A percentile compares a stretch with the other conserved stretches of the same genome.
Conservation (phyloP, 2,113 vertebrate genomes). For the Morone saxatilis region DNA sequence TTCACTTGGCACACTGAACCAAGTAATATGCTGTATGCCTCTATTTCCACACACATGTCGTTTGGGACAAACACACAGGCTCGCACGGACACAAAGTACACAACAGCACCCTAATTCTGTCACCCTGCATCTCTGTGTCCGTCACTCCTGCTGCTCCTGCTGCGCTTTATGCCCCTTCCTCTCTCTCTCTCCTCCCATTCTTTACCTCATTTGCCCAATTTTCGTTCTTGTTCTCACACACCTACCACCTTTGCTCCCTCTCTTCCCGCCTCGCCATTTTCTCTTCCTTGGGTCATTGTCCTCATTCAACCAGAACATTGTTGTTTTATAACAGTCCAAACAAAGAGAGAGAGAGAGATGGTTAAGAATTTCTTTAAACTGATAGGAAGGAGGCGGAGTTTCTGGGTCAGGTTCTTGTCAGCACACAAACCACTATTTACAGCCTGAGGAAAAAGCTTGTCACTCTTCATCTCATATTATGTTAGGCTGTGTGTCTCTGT, state of each 20-base stretch:
- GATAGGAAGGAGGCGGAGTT: constrained; percentile 33
- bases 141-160: constrained; percentile 31
- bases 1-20: not conserved
- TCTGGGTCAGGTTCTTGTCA: constrained; percentile 54
- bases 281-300: not conserved
- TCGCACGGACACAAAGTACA: constrained; percentile 16
- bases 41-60: constrained; percentile 21
- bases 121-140: constrained; percentile 63
- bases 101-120: constrained; percentile 74
- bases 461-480: constrained; percentile 67
- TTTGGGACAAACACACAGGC: constrained; percentile 28
- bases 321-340: constrained; percentile 29
- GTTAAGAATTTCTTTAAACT: constrained; percentile 21
- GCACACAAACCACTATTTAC: constrained; percentile 42
- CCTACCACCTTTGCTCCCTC: constrained; percentile 2
- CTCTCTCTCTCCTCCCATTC: not conserved
- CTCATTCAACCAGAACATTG: constrained; percentile 18
- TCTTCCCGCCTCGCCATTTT: not conserved
- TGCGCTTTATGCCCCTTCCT: constrained; percentile 11
- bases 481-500: constrained; percentile 27
- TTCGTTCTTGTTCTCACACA: constrained; percentile 5
- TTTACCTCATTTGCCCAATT: constrained; percentile 10
- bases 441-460: constrained; percentile 66
- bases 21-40: not conserved
- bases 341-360: constrained; percentile 19